phyloP scores from a whole-genome alignment of 2,113 vertebrate genomes.

The Ramphastos sulfuratus region DNA sequence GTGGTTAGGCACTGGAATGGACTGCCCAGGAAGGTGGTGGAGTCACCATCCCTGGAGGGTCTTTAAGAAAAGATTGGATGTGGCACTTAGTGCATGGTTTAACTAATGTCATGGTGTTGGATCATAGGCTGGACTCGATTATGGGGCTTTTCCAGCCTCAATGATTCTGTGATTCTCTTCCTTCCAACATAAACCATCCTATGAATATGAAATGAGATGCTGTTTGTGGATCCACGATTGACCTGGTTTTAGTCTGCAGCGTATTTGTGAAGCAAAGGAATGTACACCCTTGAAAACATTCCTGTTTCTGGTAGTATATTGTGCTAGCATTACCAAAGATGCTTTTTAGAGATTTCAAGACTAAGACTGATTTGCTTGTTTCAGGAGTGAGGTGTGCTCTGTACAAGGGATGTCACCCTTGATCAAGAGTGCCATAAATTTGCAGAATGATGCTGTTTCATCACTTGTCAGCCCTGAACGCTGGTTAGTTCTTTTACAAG shows the following conservation, averaged over 20 bases:
- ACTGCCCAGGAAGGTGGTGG: too few relatives aligned
- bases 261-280: background rate
- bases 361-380: slow-evolving; percentile 7
- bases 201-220: background rate
- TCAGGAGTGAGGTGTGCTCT: background rate
- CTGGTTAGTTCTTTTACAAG: background rate
- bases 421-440: slow-evolving; percentile 2
- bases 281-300: background rate
- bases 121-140: too few relatives aligned
- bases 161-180: too few relatives aligned
- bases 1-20: too few relatives aligned
- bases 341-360: background rate
- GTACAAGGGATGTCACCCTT: background rate
- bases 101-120: too few relatives aligned
- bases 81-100: too few relatives aligned
- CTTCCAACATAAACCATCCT: too few relatives aligned
- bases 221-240: background rate
- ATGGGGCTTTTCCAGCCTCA: too few relatives aligned
- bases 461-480: slow-evolving; percentile 11
- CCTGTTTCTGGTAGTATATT: background rate
- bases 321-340: background rate
- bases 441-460: slow-evolving; percentile 8
- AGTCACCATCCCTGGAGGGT: too few relatives aligned
- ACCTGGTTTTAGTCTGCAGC: background rate
- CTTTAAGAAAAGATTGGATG: too few relatives aligned